Percentiles rank a stretch among this genome's conserved stretches.
phyloP scores from a whole-genome alignment of 2,888 invertebrate genomes.

The Drosophila paramelanica region DNA sequence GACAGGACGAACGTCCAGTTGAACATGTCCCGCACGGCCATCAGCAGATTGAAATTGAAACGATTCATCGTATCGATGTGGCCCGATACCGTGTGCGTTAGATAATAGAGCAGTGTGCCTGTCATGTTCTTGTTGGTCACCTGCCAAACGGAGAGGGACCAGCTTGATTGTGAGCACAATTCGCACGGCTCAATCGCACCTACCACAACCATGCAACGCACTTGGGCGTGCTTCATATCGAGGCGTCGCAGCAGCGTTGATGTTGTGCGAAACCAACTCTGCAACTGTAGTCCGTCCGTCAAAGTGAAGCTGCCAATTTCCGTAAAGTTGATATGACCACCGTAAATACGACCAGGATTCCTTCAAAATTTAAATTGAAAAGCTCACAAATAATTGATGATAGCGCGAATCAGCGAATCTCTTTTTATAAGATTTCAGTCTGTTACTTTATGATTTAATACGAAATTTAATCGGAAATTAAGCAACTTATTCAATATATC shows the following conservation, averaged over 20 bases:
- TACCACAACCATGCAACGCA: slow-evolving; percentile 87
- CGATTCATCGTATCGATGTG: slow-evolving; percentile 88
- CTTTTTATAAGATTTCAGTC: background rate
- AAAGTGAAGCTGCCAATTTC: slow-evolving; percentile 86
- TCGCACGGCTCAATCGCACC: slow-evolving; percentile 44
- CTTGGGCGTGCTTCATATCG: slow-evolving; percentile 86
- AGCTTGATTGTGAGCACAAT: background rate
- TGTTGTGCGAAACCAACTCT: slow-evolving; percentile 75
- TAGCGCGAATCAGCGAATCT: background rate
- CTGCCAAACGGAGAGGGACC: slow-evolving; percentile 53
- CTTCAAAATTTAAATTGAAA: slow-evolving; percentile 47
- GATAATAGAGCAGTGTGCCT: slow-evolving; percentile 86
- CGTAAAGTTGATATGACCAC: slow-evolving; percentile 86
- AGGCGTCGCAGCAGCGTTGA: slow-evolving; percentile 84
- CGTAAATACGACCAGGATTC: slow-evolving; percentile 87
- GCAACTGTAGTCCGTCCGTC: slow-evolving; percentile 72
- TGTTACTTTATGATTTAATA: no score
- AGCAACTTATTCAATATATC: background rate
- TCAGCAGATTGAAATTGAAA: slow-evolving; percentile 87
- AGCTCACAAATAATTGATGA: no score
- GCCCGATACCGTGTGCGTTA: slow-evolving; percentile 85
- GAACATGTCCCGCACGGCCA: slow-evolving; percentile 88
- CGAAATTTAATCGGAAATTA: background rate
- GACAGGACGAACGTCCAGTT: slow-evolving; percentile 86
- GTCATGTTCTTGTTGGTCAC: slow-evolving; percentile 85